A percentile compares a stretch with the other conserved stretches of the same genome.
These are phyloP conservation scores for Peromyscus attwateri DNA, from an alignment of 2,797 vertebrate species.

Conservation along the genomic window DNA sequence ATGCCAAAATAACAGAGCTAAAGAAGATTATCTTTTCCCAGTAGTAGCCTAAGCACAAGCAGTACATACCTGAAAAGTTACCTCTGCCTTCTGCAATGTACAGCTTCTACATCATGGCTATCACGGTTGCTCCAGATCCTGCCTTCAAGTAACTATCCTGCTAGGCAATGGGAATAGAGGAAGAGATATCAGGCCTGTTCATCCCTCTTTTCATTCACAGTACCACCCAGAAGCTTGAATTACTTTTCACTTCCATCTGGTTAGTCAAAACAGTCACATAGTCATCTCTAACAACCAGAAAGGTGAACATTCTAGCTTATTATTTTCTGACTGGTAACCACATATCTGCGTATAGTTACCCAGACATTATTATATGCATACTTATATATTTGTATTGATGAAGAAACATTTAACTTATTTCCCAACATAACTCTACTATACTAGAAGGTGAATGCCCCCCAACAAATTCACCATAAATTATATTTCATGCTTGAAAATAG, in stretches of 20 bases:
- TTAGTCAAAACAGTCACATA: not conserved
- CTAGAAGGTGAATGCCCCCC: not conserved
- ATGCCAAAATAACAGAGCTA: not conserved
- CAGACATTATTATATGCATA: not conserved
- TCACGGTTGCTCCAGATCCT: not conserved
- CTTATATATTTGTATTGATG: not conserved
- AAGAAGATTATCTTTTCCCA: not conserved
- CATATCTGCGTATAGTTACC: not conserved
- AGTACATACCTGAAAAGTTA: not conserved
- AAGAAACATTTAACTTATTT: not conserved
- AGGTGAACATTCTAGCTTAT: not conserved
- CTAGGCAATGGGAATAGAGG: not conserved
- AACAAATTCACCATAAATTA: conserved; percentile 17
- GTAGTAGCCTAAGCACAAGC: not conserved
- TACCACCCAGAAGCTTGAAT: not conserved
- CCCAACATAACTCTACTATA: not conserved
- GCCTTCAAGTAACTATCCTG: not conserved
- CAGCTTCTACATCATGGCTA: not conserved
- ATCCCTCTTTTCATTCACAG: not conserved
- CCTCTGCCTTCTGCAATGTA: not conserved
- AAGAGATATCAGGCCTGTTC: not conserved
- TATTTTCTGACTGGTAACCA: not conserved
- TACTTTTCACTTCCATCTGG: not conserved
- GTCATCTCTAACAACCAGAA: not conserved
- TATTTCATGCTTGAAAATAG: not conserved